Conservation (phyloP, 2,113 vertebrate genomes). For the Zonotrichia leucophrys region DNA sequence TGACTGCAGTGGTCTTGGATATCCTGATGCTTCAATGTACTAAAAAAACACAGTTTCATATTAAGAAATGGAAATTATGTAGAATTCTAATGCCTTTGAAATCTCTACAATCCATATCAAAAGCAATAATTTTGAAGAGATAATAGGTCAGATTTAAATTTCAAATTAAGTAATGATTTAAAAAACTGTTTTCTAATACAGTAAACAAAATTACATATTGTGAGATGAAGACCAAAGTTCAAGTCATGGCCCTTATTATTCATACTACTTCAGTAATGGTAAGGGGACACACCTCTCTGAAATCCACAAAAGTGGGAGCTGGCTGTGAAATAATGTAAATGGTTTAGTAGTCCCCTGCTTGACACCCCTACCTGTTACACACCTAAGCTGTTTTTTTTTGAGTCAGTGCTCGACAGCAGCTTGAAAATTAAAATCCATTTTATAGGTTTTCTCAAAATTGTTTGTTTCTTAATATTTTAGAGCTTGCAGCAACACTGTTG, state of each 20-base stretch:
- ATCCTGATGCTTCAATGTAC: neutral
- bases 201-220: neutral
- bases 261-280: neutral
- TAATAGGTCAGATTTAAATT: neutral
- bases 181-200: neutral
- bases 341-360: neutral
- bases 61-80: neutral
- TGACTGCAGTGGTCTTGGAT: neutral
- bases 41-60: neutral
- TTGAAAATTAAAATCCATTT: neutral
- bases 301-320: neutral
- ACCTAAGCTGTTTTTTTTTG: neutral
- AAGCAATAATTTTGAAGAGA: neutral
- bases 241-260: neutral
- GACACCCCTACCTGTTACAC: neutral
- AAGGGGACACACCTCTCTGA: neutral
- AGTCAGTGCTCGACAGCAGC: neutral
- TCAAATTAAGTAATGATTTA: neutral
- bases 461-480: neutral
- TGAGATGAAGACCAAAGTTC: neutral
- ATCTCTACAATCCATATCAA: neutral
- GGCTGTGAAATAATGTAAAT: neutral
- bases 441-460: neutral
- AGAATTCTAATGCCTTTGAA: neutral
- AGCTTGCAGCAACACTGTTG: neutral